These are phyloP conservation scores for Antechinus stuartii DNA, from an alignment of 2,113 vertebrate species.

Conservation along the genomic window DNA sequence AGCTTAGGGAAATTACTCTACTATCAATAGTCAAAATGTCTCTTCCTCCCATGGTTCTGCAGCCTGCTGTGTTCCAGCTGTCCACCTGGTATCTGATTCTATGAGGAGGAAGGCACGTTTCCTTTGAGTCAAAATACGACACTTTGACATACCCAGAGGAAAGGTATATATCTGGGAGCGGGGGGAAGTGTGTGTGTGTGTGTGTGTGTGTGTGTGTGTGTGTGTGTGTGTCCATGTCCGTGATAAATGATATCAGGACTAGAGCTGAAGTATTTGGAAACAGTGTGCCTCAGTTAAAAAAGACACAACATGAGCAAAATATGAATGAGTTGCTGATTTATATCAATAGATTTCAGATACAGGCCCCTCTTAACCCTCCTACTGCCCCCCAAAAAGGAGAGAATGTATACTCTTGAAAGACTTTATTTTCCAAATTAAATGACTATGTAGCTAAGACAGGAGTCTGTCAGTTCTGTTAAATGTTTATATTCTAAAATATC, in stretches of 20 bases:
- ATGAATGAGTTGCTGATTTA: not conserved
- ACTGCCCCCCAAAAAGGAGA: not conserved
- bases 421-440: not conserved
- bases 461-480: not conserved
- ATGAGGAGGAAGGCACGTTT: not conserved
- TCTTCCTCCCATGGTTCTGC: conserved; percentile 16
- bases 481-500: too few species aligned
- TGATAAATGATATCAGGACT: not conserved
- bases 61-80: not conserved
- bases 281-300: conserved; percentile 20
- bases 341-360: not conserved
- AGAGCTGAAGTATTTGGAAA: conserved; percentile 34
- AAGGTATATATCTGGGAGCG: not conserved
- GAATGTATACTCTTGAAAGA: not conserved
- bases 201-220: not conserved
- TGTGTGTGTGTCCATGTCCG: not conserved
- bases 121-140: conserved; percentile 1
- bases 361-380: not conserved
- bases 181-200: too few species aligned
- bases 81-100: conserved; percentile 4
- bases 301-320: not conserved
- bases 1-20: not conserved
- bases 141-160: not conserved
- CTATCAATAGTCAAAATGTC: conserved; percentile 39
- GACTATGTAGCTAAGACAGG: not conserved